Base-by-base conservation (phyloP, 2,888 invertebrate genomes). In the Leptarthrus brevirostris region DNA sequence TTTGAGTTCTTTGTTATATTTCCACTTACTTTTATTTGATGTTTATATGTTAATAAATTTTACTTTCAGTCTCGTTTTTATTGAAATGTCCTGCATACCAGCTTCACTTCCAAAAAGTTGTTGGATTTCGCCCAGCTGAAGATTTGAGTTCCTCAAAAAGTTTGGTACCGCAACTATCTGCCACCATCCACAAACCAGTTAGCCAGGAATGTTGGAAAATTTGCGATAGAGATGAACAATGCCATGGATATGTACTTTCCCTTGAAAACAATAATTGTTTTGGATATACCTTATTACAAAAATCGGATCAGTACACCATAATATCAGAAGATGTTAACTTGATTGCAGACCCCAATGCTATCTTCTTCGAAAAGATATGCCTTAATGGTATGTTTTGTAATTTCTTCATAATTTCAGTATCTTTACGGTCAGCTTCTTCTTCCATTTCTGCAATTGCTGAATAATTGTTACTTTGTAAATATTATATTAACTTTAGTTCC, bases 401-500 rank as follows among this genome's bases (percentile, higher is more conserved):
- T 26, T n/a, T 14, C 26, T 2, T 26, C 26, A 54, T 24, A 54
- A 2, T 10, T 54, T 54, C 24, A n/a, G 26, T 26, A 26, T 1
- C 14, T 24, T 44, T 24, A 14, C 16, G 44, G 14, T 16, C 34
- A 44, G 44, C 47, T 24, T 47, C 14, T 47, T 22, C 24, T 12
- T 24, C 8, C 24, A 26, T 47, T 44, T n/a, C 47, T 66, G 64
- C 47, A 66, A 47, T 52, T 36, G 20, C 52, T 34, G 10, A 36
- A 70, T 36, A 52, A 52, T 53, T 30, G 34, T 71, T 36, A 53
- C n/a, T 36, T 30, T 72, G 34, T 34, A 52, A 58, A 71, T 34
- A 58, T 58, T 71, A 20, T 26, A 36, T 40, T 64, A 16, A 30
- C 64, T 44, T 10, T 12, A 89, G 89, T 88, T 78, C 87, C 89